A percentile compares a stretch with the other conserved stretches of the same genome.
These are phyloP conservation scores for Helicoverpa armigera DNA, from an alignment of 1,140 invertebrate species.

Conservation along the genomic window DNA sequence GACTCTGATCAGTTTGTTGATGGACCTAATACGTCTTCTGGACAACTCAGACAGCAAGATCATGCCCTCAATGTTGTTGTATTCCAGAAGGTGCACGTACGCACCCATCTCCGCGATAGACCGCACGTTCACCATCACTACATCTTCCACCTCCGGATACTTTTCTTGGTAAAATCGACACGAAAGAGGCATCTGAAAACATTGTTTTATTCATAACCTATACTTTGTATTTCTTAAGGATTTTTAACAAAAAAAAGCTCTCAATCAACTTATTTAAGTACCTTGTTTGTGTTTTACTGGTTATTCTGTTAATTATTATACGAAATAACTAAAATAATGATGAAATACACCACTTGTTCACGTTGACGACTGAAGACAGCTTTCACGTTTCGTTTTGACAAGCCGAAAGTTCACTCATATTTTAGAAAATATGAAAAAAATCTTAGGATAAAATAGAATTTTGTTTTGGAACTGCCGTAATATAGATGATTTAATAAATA, in stretches of 20 bases:
- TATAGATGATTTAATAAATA: too few species aligned
- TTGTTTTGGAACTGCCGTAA: too few species aligned
- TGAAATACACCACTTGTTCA: slow-evolving; percentile 73
- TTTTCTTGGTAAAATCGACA: slow-evolving; percentile 99
- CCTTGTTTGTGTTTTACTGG: slow-evolving; percentile 57
- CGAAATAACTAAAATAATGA: slow-evolving; percentile 61
- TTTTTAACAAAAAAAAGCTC: background rate
- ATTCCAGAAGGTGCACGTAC: slow-evolving; percentile 99
- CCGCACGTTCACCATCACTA: slow-evolving; percentile 99
- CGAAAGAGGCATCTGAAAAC: slow-evolving; percentile 94
- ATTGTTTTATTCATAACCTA: slow-evolving; percentile 61
- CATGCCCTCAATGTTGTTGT: slow-evolving; percentile 99
- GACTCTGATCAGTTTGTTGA: slow-evolving; percentile 99
- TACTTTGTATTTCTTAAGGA: slow-evolving; percentile 14
- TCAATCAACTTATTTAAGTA: slow-evolving; percentile 15
- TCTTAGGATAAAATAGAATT: too few species aligned
- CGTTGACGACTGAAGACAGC: slow-evolving; percentile 66
- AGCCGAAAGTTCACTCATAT: background rate
- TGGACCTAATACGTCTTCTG: slow-evolving; percentile 98
- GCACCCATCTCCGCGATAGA: slow-evolving; percentile 99
- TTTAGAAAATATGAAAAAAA: too few species aligned
- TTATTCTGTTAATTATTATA: slow-evolving; percentile 44
- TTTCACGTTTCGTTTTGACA: slow-evolving; percentile 47
- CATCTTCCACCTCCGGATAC: slow-evolving; percentile 99
- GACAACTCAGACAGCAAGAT: slow-evolving; percentile 98